Evolutionary conservation across 2,888 invertebrate species (phyloP).

Genomic region (Ptilodon capucinus): DNA sequence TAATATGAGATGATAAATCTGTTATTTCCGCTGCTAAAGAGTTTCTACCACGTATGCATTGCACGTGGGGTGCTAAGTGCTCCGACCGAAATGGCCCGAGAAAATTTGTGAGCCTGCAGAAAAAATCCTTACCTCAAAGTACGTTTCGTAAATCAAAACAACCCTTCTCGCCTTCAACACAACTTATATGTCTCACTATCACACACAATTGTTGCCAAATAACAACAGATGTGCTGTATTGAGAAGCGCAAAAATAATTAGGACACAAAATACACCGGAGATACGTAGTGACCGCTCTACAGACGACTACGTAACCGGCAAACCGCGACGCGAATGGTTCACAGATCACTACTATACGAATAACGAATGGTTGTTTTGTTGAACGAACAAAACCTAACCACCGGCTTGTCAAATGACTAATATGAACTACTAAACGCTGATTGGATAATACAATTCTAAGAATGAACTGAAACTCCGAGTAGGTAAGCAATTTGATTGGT

Average conservation of each 20-base stretch:
- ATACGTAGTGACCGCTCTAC: conserved; percentile 61
- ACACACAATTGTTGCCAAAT: conserved; percentile 53
- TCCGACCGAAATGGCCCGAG: conserved; percentile 27
- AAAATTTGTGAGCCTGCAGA: conserved; percentile 43
- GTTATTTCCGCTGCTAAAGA: background rate
- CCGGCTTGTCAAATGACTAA: conserved; percentile 3
- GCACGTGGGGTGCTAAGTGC: conserved; percentile 45
- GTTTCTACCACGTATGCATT: background rate
- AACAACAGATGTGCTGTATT: conserved; percentile 42
- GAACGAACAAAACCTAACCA: conserved; percentile 10
- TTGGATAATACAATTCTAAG: conserved; percentile 8
- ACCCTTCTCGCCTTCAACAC: conserved; percentile 54
- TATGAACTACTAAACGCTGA: conserved; percentile 1
- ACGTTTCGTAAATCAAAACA: conserved; percentile 56
- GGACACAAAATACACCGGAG: conserved; percentile 63
- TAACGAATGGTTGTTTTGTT: too few relatives aligned
- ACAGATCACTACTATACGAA: too few relatives aligned
- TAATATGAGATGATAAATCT: too few relatives aligned
- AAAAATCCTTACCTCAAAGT: conserved; percentile 65
- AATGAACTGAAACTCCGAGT: conserved; percentile 7
- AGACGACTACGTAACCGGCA: conserved; percentile 70
- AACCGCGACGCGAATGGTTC: conserved; percentile 68
- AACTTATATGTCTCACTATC: conserved; percentile 58
- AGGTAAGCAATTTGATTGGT: conserved; percentile 1
- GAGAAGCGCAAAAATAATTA: conserved; percentile 36